Percentiles rank a stretch among this genome's conserved stretches.
Evolutionary conservation across 2,888 invertebrate genomes (phyloP).

Genomic region (Hymenopus coronatus): DNA sequence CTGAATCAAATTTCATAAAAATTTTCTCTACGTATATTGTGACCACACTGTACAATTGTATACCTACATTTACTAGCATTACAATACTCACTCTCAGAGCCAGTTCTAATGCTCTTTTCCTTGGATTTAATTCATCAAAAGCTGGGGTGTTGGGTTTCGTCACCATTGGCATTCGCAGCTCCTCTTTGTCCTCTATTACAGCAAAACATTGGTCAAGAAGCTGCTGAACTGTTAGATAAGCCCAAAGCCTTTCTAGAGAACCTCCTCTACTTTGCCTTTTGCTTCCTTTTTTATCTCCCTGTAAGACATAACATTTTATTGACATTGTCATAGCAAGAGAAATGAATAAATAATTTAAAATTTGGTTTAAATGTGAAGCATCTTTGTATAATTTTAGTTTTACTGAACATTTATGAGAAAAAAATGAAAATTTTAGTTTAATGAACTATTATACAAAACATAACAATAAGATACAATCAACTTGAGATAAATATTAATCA

Average conservation of each 20-base stretch:
- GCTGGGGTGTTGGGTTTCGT: neutral
- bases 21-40: too few relatives aligned
- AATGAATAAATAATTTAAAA: too few relatives aligned
- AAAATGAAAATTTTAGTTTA: too few relatives aligned
- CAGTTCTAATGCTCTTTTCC: conserved; percentile 27
- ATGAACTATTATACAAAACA: too few relatives aligned
- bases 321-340: too few relatives aligned
- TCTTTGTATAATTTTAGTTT: too few relatives aligned
- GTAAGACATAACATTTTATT: neutral
- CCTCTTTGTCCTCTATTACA: conserved; percentile 3
- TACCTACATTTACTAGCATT: neutral
- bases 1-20: too few relatives aligned
- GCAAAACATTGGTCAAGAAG: conserved; percentile 51
- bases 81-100: conserved; percentile 4
- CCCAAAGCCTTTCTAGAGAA: conserved; percentile 58
- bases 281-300: neutral
- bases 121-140: conserved; percentile 38
- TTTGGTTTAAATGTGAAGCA: too few relatives aligned
- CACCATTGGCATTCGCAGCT: neutral
- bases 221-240: conserved; percentile 64
- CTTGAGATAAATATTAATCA: too few relatives aligned
- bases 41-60: neutral
- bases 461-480: too few relatives aligned
- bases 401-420: too few relatives aligned
- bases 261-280: neutral